These are phyloP conservation scores for Zosterops pallidus DNA, from an alignment of 2,113 vertebrate genomes.

Conservation along the genomic window DNA sequence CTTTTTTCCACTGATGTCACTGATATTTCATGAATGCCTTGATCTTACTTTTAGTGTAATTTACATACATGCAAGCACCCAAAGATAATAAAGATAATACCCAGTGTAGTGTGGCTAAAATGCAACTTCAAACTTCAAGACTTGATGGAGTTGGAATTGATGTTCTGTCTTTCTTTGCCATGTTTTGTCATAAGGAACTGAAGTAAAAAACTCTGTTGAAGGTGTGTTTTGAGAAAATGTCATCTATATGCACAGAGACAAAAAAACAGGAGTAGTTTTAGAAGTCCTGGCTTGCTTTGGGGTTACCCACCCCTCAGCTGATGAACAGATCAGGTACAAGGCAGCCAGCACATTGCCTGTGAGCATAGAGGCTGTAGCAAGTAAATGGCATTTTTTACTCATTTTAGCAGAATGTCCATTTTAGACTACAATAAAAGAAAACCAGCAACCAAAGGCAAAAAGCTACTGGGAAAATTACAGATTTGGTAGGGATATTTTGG, in stretches of 20 bases:
- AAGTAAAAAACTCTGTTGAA: slow-evolving; percentile 1
- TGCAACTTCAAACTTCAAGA: neutral
- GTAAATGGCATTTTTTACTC: neutral
- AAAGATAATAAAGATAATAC: neutral
- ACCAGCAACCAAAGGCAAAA: neutral
- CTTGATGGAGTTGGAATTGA: neutral
- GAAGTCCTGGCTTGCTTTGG: neutral
- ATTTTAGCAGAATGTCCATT: neutral
- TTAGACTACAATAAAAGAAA: neutral
- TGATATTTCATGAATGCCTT: neutral
- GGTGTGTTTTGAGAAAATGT: neutral
- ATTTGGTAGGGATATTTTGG: neutral
- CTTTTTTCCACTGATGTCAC: slow-evolving; percentile 29
- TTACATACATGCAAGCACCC: neutral
- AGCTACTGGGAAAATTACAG: neutral
- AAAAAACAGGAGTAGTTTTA: neutral
- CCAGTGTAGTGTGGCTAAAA: neutral
- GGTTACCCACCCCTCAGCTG: neutral
- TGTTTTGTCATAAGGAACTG: neutral
- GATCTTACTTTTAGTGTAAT: slow-evolving; percentile 40
- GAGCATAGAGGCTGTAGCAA: neutral
- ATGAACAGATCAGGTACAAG: neutral
- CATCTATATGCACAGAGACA: neutral
- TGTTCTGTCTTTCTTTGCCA: neutral
- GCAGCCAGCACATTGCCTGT: neutral